Evolutionary conservation across 2,888 invertebrate species (phyloP).

Genomic region (Andrena fulva): DNA sequence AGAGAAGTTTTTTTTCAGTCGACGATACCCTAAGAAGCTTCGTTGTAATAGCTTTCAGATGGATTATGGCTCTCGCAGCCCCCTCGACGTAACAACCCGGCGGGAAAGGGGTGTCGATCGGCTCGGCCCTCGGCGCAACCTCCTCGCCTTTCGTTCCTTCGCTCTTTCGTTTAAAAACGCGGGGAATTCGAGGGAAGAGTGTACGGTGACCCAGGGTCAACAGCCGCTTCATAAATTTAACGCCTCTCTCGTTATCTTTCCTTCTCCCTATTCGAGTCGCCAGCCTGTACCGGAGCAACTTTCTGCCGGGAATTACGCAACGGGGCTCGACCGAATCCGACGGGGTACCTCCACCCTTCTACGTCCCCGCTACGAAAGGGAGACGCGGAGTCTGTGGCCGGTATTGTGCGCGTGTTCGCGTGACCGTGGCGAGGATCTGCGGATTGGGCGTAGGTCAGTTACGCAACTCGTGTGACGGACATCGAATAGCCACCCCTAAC

Average conservation of each 20-base stretch:
- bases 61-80: constrained; percentile 28
- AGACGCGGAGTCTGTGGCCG: neutral
- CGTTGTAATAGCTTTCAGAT: constrained; percentile 35
- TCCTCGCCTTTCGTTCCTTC: neutral
- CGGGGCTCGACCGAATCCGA: too few species aligned
- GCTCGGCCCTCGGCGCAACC: constrained; percentile 1
- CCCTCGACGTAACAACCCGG: constrained; percentile 1
- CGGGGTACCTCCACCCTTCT: constrained; percentile 3
- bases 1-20: constrained; percentile 7
- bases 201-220: constrained; percentile 18
- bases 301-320: constrained; percentile 11
- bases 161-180: neutral
- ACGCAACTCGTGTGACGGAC: constrained; percentile 48
- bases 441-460: constrained; percentile 70
- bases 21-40: constrained; percentile 20
- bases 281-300: neutral
- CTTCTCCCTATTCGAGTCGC: neutral
- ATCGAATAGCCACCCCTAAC: constrained; percentile 22
- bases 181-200: neutral
- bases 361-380: constrained; percentile 2
- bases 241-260: constrained; percentile 8
- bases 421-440: constrained; percentile 47
- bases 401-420: constrained; percentile 47
- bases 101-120: constrained; percentile 29
- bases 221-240: constrained; percentile 14